A percentile compares a stretch with the other conserved stretches of the same genome.
phyloP scores from a whole-genome alignment of 2,888 invertebrate genomes.

The Tromatobia lineatoria region DNA sequence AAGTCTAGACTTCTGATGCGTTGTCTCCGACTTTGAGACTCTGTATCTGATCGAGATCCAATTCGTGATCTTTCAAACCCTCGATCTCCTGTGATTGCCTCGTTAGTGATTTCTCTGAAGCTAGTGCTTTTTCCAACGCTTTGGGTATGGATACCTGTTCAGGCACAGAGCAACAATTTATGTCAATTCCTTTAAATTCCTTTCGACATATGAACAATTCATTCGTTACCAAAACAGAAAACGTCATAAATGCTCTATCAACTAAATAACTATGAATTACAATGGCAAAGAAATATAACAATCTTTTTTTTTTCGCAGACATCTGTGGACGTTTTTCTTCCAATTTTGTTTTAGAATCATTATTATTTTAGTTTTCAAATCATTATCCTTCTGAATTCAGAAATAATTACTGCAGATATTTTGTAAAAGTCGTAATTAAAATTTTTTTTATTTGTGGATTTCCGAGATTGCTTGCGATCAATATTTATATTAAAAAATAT shows the following conservation, averaged over 20 bases:
- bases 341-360: no score
- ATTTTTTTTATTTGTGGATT: neutral
- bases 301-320: neutral
- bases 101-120: slow-evolving; percentile 48
- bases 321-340: neutral
- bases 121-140: slow-evolving; percentile 55
- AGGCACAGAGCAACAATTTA: slow-evolving; percentile 5
- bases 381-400: neutral
- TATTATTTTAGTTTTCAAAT: neutral
- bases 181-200: neutral
- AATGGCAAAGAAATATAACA: neutral
- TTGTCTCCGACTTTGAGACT: slow-evolving; percentile 70
- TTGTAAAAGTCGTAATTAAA: neutral
- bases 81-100: slow-evolving; percentile 66
- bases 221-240: neutral
- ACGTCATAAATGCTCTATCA: neutral
- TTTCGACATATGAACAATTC: neutral
- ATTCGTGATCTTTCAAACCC: slow-evolving; percentile 67
- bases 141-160: slow-evolving; percentile 65
- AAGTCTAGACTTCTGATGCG: slow-evolving; percentile 29
- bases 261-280: neutral
- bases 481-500: neutral
- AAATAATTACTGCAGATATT: neutral
- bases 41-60: slow-evolving; percentile 70
- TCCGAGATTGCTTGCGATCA: no score